Base-by-base conservation (phyloP, 30 jellyfish, hydroid and myxozoan species). In the Haliclystus octoradiatus region DNA sequence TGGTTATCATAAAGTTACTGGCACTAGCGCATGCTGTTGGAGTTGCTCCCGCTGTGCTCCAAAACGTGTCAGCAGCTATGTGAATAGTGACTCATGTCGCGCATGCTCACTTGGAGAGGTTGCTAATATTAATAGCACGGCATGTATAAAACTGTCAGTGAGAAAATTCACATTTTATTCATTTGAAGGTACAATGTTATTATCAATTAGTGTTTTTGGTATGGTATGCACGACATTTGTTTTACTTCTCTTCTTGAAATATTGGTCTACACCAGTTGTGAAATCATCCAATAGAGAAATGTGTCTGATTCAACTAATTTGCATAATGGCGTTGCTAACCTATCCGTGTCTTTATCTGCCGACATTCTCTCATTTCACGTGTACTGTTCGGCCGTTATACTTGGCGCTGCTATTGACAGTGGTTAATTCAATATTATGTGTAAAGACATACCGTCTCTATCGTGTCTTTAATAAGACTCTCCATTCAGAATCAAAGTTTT, bases 201-300 rank as follows among this genome's bases (percentile, higher is more conserved):
- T 78, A 33, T 35, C 78, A 19, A 61, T 63, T 2, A 29, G 82
- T 15, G 24, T 73, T n/a, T 2, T 69, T 2, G 87, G 94, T 0
- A 68, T 84, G 14, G 66, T 72, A 28, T 71, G 63, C 61, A 69
- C 71, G 25, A 25, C 50, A 0, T 84, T 76, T 49, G 82, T 72
- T 31, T 19, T 68, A 15, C 32, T 33, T 29, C 29, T 77, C 26
- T 84, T 69, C 65, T 14, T 84, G 30, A 71, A 52, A 52, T 28
- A 84, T 57, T 78, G 95, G 93, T 33, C 76, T 29, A 84, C 95
- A 12, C 95, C 95, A 5, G 84, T 84, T 40, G 95, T 84, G 26
- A 84, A 84, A 33, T 77, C 95, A 19, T 80, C 95, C 47, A 84
- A 75, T 63, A 79, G 95, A 14, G 95, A 84, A 65, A 71, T 84